Evolutionary conservation across 2,113 vertebrate genomes (phyloP).

Genomic region (Meles meles): DNA sequence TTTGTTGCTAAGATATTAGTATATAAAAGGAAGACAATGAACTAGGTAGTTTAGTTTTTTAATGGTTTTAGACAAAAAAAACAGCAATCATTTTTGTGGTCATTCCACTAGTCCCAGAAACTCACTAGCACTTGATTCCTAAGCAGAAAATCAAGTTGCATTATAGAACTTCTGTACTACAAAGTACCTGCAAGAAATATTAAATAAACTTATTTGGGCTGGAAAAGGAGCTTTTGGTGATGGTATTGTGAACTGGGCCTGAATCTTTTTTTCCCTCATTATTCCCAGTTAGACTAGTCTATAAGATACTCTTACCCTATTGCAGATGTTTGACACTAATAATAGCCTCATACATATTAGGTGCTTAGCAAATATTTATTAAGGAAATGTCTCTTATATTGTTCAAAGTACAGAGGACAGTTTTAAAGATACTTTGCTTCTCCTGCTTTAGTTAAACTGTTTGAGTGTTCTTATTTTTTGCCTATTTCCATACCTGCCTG

Average conservation of each 20-base stretch:
- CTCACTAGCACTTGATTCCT: neutral
- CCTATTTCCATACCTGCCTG: neutral
- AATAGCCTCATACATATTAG: neutral
- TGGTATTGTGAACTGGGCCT: neutral
- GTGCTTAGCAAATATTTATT: neutral
- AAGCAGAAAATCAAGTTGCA: neutral
- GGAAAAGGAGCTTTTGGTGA: neutral
- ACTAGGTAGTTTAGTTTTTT: neutral
- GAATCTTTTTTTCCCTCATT: neutral
- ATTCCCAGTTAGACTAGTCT: neutral
- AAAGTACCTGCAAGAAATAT: neutral
- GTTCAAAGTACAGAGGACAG: neutral
- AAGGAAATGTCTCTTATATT: neutral
- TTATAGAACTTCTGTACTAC: neutral
- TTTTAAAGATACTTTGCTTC: neutral
- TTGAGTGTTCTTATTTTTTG: neutral
- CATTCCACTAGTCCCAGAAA: neutral
- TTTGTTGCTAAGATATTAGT: neutral
- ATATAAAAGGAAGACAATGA: neutral
- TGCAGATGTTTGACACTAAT: neutral
- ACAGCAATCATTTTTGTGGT: neutral
- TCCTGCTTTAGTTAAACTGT: neutral
- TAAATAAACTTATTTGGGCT: neutral
- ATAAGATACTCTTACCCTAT: neutral
- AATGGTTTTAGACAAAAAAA: neutral